A percentile compares a stretch with the other conserved stretches of the same genome.
phyloP scores from a whole-genome alignment of 2,888 invertebrate genomes.

The Psylliodes chrysocephalus region DNA sequence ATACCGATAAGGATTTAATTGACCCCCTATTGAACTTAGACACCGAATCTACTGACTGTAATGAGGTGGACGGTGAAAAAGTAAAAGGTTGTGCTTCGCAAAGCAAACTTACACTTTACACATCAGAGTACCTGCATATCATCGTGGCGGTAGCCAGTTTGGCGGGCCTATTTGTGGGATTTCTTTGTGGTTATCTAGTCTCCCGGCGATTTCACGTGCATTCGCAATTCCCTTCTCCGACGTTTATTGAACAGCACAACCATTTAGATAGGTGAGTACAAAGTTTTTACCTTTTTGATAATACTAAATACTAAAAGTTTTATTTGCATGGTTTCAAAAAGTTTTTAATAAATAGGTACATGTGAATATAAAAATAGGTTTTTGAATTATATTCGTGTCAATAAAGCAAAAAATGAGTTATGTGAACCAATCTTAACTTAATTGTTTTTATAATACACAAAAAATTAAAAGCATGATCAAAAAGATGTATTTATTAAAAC shows the following conservation, averaged over 20 bases:
- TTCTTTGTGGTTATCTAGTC: conserved; percentile 85
- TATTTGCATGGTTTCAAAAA: no score
- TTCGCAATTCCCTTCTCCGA: conserved; percentile 77
- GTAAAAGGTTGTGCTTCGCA: conserved; percentile 58
- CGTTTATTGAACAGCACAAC: conserved; percentile 81
- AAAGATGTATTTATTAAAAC: no score
- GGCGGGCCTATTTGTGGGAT: conserved; percentile 83
- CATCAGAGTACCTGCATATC: conserved; percentile 82
- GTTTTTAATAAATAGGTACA: no score
- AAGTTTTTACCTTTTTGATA: no score
- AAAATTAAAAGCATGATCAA: no score
- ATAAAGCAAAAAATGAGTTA: no score
- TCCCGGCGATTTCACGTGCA: conserved; percentile 79
- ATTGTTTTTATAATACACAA: no score
- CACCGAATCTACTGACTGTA: conserved; percentile 56
- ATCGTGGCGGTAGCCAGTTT: conserved; percentile 81
- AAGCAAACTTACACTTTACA: conserved; percentile 76
- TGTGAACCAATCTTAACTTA: no score
- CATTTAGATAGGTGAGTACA: conserved; percentile 74
- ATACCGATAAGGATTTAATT: conserved; percentile 40
- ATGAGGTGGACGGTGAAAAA: conserved; percentile 52
- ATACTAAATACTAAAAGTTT: no score
- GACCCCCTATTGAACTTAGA: conserved; percentile 55
- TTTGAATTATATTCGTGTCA: no score
- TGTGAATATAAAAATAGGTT: no score